Evolutionary conservation across 2,113 vertebrate species (phyloP).

Genomic region (Phoxinus phoxinus): DNA sequence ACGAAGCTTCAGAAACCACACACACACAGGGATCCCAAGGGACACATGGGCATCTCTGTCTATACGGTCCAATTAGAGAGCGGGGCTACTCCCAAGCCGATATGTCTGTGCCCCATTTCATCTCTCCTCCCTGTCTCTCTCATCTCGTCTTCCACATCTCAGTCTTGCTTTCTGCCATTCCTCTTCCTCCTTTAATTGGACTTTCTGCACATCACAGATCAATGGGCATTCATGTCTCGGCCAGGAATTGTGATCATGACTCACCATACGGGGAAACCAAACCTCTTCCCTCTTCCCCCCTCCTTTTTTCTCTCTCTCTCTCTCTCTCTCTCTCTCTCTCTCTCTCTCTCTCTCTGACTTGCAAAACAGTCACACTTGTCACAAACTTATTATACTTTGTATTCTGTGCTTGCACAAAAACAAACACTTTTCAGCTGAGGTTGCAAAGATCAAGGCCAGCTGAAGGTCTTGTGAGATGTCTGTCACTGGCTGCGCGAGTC

Average conservation of each 20-base stretch:
- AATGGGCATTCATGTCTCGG: slow-evolving; percentile 55
- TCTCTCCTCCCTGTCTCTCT: slow-evolving; percentile 34
- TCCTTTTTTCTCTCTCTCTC: background rate
- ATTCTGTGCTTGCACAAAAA: slow-evolving; percentile 26
- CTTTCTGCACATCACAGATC: slow-evolving; percentile 61
- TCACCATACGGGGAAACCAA: slow-evolving; percentile 23
- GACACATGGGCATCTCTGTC: slow-evolving; percentile 70
- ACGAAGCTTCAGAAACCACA: background rate
- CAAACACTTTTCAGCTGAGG: slow-evolving; percentile 39
- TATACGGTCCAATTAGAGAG: slow-evolving; percentile 74
- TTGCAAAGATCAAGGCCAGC: slow-evolving; percentile 61
- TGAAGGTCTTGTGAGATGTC: slow-evolving; percentile 64
- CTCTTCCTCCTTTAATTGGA: slow-evolving; percentile 61
- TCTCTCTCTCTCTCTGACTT: slow-evolving; percentile 23
- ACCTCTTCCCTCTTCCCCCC: background rate
- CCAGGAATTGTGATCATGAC: slow-evolving; percentile 46
- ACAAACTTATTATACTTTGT: slow-evolving; percentile 21
- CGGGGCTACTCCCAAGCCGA: slow-evolving; percentile 34
- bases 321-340: background rate
- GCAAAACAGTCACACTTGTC: slow-evolving; percentile 60
- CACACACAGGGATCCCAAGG: slow-evolving; percentile 60
- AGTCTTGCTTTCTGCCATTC: background rate
- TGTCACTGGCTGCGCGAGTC: slow-evolving; percentile 59
- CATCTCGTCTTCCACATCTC: background rate
- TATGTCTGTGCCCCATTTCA: slow-evolving; percentile 32